Base-by-base conservation (phyloP, 2,113 vertebrate species). In the Mellivora capensis region DNA sequence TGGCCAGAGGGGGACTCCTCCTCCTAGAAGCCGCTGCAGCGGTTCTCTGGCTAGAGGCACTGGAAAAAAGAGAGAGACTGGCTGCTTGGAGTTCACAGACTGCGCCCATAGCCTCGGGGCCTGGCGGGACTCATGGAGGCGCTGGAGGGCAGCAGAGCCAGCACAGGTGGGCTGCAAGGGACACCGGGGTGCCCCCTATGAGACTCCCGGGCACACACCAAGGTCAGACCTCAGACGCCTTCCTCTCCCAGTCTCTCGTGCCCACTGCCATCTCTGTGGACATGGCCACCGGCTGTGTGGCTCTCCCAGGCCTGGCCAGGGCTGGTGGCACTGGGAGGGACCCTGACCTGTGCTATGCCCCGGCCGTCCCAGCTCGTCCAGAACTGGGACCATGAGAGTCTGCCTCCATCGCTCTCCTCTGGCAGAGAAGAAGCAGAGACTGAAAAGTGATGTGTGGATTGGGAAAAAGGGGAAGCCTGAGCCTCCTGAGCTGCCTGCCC, bases 51-150 rank as follows among this genome's bases (percentile, higher is more conserved):
- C 81, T 14, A 21, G 20, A 15, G 34, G 67, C 31, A 3, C 97
- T 96, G 90, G 64, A 94, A 90, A 94, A 90, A 64, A 87, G 15
- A 44, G 62, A 90, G 86, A 87, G 10, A 80, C 98, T 9, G 9
- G 79, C 79, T 15, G 9, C 23, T 37, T 11, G 3, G n/a, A 25
- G 39, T 94, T 87, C 83, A 85, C 76, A 89, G 80, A 54, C 92
- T 0, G 59, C 0, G 13, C 21, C 82, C 47, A 0, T 10, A 52
- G 64, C 10, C 0, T 2, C 27, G 84, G 80, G 69, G 52, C 74
- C 39, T 2, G 34, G 4, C 3, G 61, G 89, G 0, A 39, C 25
- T 0, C 42, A 52, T 7, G 2, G 21, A 18, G 9, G 13, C 1
- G 14, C 37, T 1, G 25, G 37, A 61, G 37, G 37, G 31, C 54